Evolutionary conservation across 2,797 vertebrate genomes (phyloP).

Genomic region (Pampus argenteus): DNA sequence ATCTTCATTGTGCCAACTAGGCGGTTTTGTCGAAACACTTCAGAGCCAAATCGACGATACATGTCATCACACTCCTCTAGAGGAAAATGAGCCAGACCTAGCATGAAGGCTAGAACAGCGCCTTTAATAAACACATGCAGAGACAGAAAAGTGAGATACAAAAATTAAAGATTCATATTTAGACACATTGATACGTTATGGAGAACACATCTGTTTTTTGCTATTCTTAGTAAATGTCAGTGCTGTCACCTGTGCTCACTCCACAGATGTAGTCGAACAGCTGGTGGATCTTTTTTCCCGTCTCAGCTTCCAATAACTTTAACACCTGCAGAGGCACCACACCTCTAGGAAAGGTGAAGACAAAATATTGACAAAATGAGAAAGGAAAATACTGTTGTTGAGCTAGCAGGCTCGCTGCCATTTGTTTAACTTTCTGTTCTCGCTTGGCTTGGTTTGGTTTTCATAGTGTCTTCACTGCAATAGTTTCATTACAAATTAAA

Average conservation of each 20-base stretch:
- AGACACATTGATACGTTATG: not conserved
- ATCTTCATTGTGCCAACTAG: constrained; percentile 84
- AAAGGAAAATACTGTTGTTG: no score
- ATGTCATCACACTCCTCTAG: constrained; percentile 83
- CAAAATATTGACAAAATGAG: not conserved
- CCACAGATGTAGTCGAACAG: constrained; percentile 87
- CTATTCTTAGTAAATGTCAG: not conserved
- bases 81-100: constrained; percentile 80
- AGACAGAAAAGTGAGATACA: constrained; percentile 12
- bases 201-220: not conserved
- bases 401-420: no score
- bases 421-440: no score
- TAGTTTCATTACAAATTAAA: no score
- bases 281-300: constrained; percentile 81
- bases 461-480: no score
- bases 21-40: constrained; percentile 84
- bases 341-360: constrained; percentile 69
- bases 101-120: constrained; percentile 83
- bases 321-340: constrained; percentile 83
- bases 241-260: constrained; percentile 82
- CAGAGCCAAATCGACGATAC: constrained; percentile 83
- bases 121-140: constrained; percentile 60
- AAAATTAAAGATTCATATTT: not conserved
- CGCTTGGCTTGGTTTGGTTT: no score
- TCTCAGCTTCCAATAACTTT: constrained; percentile 81